Conservation (phyloP, 2,113 vertebrate species). For the Todiramphus chloris region DNA sequence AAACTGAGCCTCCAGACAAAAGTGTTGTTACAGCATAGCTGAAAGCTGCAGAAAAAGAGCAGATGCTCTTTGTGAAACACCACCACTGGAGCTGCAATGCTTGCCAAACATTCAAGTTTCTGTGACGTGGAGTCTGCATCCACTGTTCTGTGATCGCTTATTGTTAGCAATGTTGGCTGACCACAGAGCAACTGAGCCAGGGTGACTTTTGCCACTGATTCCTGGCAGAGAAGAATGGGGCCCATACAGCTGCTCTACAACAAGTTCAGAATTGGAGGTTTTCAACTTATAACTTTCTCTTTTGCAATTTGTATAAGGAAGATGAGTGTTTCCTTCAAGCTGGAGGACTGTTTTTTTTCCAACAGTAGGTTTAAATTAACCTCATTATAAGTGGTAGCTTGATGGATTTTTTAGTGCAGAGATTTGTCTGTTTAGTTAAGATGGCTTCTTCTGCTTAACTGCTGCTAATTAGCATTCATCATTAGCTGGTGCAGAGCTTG, state of each 20-base stretch:
- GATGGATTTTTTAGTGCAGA: conserved; percentile 51
- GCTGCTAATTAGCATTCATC: conserved; percentile 64
- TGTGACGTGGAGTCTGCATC: not conserved
- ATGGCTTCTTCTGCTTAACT: conserved; percentile 51
- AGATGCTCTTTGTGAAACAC: not conserved
- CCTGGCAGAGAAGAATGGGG: not conserved
- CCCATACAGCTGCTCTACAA: not conserved
- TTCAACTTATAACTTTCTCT: not conserved
- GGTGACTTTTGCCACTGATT: not conserved
- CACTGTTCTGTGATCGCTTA: not conserved
- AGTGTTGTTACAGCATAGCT: not conserved
- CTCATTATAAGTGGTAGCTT: conserved; percentile 37
- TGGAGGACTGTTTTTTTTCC: conserved; percentile 46
- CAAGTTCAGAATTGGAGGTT: not conserved
- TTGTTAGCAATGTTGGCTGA: not conserved
- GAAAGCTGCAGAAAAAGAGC: not conserved
- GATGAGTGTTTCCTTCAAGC: not conserved
- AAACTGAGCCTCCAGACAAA: not conserved
- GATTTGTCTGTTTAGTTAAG: conserved; percentile 53
- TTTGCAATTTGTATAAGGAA: not conserved
- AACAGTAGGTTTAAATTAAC: conserved; percentile 66
- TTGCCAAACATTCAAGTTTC: not conserved
- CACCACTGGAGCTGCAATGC: not conserved
- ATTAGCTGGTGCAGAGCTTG: conserved; percentile 50
- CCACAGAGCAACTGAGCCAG: not conserved